These are phyloP conservation scores for Pegea sp. DNA, from an alignment of 23 tunicate species.

Conservation along the genomic window DNA sequence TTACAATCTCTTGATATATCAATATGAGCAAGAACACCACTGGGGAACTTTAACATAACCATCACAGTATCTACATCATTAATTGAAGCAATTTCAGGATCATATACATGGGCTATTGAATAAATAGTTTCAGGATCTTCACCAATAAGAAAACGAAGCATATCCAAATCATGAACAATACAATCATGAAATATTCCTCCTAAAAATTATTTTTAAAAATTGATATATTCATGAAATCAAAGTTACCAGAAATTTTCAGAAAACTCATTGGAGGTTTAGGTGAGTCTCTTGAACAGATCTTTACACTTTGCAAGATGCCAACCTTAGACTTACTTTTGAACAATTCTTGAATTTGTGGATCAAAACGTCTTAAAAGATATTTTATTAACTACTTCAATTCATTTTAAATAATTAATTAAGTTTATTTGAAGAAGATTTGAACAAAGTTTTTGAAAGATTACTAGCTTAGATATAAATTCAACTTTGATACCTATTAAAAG, in stretches of 20 bases:
- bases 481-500: slow-evolving; percentile 90
- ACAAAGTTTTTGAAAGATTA: not conserved
- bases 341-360: slow-evolving; percentile 54
- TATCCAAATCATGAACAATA: slow-evolving; percentile 81
- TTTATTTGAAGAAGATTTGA: not conserved
- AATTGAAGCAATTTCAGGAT: slow-evolving; percentile 68
- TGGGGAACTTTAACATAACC: slow-evolving; percentile 57
- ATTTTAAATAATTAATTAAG: not conserved
- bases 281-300: slow-evolving; percentile 83
- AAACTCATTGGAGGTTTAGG: slow-evolving; percentile 60
- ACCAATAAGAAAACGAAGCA: slow-evolving; percentile 37
- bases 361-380: slow-evolving; percentile 66
- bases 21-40: slow-evolving; percentile 48
- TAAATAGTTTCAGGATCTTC: slow-evolving; percentile 73
- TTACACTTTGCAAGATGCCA: slow-evolving; percentile 57
- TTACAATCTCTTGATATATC: slow-evolving; percentile 58
- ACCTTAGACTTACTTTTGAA: slow-evolving; percentile 7
- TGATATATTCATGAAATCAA: not conserved
- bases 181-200: slow-evolving; percentile 99
- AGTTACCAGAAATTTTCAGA: slow-evolving; percentile 62
- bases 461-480: no score
- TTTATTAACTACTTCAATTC: not conserved
- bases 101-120: slow-evolving; percentile 70
- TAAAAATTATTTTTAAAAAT: not conserved
- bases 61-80: slow-evolving; percentile 71